Percentiles rank a stretch among this genome's conserved stretches.
phyloP scores from a whole-genome alignment of 2,113 vertebrate species.

The Halichoeres trimaculatus region DNA sequence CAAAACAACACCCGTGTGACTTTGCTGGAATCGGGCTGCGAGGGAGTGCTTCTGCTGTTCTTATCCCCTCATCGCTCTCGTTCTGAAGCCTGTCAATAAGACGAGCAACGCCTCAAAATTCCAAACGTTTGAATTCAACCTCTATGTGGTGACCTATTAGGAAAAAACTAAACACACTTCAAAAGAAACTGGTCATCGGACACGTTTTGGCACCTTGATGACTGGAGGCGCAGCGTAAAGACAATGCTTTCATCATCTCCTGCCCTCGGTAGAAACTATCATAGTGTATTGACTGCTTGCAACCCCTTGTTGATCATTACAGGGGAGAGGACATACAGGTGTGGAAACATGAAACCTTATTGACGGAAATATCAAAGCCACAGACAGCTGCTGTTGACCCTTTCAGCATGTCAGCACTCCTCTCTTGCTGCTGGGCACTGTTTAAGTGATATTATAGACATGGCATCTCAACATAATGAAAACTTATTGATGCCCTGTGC shows the following conservation, averaged over 20 bases:
- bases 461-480: constrained; percentile 79
- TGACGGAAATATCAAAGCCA: constrained; percentile 80
- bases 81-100: constrained; percentile 55
- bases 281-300: constrained; percentile 66
- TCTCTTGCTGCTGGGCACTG: constrained; percentile 63
- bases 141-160: constrained; percentile 26
- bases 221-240: constrained; percentile 59
- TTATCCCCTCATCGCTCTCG: constrained; percentile 49
- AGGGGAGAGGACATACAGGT: constrained; percentile 65
- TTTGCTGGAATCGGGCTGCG: constrained; percentile 57
- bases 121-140: constrained; percentile 53
- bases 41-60: constrained; percentile 41
- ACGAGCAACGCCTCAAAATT: constrained; percentile 43
- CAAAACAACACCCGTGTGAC: constrained; percentile 74
- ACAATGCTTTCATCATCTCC: constrained; percentile 59
- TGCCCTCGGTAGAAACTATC: constrained; percentile 64
- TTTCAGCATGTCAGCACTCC: constrained; percentile 58
- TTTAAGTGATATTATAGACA: constrained; percentile 78
- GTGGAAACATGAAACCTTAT: constrained; percentile 75
- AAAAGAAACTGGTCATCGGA: constrained; percentile 49
- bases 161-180: constrained; percentile 31
- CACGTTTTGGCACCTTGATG: constrained; percentile 49
- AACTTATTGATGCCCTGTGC: constrained; percentile 78
- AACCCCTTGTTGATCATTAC: constrained; percentile 74
- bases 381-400: constrained; percentile 72